phyloP scores from a whole-genome alignment of 2,113 vertebrate genomes.

The Heterocephalus glaber region DNA sequence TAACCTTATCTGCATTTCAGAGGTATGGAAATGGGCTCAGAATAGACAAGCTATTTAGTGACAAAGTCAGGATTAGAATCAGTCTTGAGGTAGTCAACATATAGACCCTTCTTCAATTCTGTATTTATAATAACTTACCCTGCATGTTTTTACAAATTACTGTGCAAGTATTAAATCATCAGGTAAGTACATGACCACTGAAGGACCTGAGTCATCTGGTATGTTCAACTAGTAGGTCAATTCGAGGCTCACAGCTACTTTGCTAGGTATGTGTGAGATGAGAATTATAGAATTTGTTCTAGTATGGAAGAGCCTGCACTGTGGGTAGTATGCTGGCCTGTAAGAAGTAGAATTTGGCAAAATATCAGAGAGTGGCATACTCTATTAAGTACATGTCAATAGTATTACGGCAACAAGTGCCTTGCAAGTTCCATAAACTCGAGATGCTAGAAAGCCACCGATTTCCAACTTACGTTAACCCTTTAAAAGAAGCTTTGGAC shows the following conservation, averaged over 20 bases:
- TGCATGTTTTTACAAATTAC: neutral
- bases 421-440: conserved; percentile 35
- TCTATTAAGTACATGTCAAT: neutral
- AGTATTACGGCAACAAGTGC: neutral
- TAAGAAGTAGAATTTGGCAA: conserved; percentile 33
- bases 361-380: conserved; percentile 47
- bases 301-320: neutral
- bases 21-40: neutral
- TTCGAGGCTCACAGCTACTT: conserved; percentile 34
- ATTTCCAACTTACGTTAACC: conserved; percentile 50
- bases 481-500: neutral
- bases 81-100: neutral
- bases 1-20: conserved; percentile 29
- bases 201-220: neutral
- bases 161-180: neutral
- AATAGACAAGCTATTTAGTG: conserved; percentile 45
- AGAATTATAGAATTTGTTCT: neutral
- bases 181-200: conserved; percentile 19
- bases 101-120: neutral
- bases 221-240: conserved; percentile 35
- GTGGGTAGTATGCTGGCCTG: neutral
- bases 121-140: neutral
- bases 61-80: neutral
- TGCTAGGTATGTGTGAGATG: neutral
- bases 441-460: neutral